These are phyloP conservation scores for Aurelia sp. DNA, from an alignment of 30 jellyfish, hydroid and myxozoan genomes.

Conservation along the genomic window DNA sequence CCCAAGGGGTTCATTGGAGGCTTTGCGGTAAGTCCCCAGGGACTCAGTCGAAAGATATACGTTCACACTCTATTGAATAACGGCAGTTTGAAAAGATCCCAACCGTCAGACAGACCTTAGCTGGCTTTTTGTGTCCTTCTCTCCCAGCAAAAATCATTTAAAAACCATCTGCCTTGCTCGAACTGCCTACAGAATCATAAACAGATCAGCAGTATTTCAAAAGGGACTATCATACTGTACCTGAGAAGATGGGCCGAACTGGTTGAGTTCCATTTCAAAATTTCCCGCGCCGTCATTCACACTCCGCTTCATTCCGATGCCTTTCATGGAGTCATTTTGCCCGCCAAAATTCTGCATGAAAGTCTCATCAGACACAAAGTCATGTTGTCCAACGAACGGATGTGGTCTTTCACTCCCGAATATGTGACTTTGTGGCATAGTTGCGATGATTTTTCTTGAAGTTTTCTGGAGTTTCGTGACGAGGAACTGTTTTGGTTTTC, in stretches of 20 bases:
- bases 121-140: too few relatives aligned
- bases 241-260: conserved; percentile 17
- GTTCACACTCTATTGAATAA: too few relatives aligned
- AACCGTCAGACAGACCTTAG: too few relatives aligned
- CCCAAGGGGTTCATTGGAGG: too few relatives aligned
- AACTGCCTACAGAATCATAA: too few relatives aligned
- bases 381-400: conserved; percentile 25
- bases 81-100: too few relatives aligned
- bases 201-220: too few relatives aligned
- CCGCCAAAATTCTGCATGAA: conserved; percentile 26
- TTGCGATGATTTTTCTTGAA: neutral
- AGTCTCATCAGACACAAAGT: neutral
- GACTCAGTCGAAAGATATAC: too few relatives aligned
- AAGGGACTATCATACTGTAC: neutral
- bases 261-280: conserved; percentile 16
- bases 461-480: neutral
- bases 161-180: too few relatives aligned
- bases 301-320: conserved; percentile 27
- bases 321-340: neutral
- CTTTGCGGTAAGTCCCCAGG: too few relatives aligned
- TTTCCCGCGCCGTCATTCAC: conserved; percentile 32
- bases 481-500: too few relatives aligned
- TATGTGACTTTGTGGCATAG: conserved; percentile 34
- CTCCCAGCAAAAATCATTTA: too few relatives aligned
- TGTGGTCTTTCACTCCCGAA: conserved; percentile 17